These are phyloP conservation scores for Metalampra italica DNA, from an alignment of 2,888 invertebrate species.

Conservation along the genomic window DNA sequence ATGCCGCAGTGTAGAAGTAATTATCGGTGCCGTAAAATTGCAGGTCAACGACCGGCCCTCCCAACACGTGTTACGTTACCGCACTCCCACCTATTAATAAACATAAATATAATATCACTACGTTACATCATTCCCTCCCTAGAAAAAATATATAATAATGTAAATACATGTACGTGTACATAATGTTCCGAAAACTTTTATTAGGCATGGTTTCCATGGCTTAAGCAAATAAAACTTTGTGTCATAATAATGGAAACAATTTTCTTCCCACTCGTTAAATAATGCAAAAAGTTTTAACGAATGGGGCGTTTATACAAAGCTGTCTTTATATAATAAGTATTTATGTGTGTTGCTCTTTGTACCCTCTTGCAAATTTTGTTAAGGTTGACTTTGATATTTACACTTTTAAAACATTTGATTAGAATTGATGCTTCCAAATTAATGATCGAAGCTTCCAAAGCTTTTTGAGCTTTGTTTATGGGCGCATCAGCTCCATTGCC, in stretches of 20 bases:
- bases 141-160: background rate
- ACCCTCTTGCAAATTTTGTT: slow-evolving; percentile 10
- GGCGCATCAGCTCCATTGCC: no score
- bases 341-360: slow-evolving; percentile 17
- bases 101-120: slow-evolving; percentile 18
- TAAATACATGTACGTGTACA: slow-evolving; percentile 1
- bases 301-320: slow-evolving; percentile 37
- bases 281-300: slow-evolving; percentile 50
- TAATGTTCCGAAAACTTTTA: slow-evolving; percentile 16
- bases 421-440: background rate
- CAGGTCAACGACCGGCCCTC: slow-evolving; percentile 66
- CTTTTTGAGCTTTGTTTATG: no score
- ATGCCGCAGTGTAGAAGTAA: slow-evolving; percentile 48
- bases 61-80: slow-evolving; percentile 41
- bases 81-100: background rate
- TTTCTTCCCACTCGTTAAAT: slow-evolving; percentile 34
- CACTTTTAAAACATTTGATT: background rate
- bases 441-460: no score
- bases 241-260: slow-evolving; percentile 26
- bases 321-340: slow-evolving; percentile 29
- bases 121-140: slow-evolving; percentile 18
- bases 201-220: slow-evolving; percentile 15
- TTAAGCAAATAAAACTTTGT: slow-evolving; percentile 17
- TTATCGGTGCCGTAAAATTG: slow-evolving; percentile 54
- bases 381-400: background rate